A percentile compares a stretch with the other conserved stretches of the same genome.
Evolutionary conservation across 1,140 invertebrate species (phyloP).

Genomic region (Drosophila navojoa): DNA sequence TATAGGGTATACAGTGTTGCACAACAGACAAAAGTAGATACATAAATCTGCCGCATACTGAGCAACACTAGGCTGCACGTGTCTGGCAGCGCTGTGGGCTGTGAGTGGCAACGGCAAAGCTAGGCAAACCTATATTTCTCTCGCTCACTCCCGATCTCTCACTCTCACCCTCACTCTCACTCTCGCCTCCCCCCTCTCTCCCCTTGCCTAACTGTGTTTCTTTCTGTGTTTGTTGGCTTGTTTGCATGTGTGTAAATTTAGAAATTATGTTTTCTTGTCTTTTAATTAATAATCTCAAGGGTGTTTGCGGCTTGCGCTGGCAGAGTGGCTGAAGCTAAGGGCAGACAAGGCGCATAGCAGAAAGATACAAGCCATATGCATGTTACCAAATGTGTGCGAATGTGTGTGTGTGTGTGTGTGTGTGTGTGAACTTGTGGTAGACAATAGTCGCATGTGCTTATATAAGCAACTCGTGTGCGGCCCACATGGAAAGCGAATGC

Average conservation of each 20-base stretch:
- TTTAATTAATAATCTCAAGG: slow-evolving; percentile 80
- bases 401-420: slow-evolving; percentile 8
- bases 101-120: no score
- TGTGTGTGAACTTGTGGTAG: slow-evolving; percentile 58
- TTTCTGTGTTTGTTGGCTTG: slow-evolving; percentile 23
- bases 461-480: slow-evolving; percentile 44
- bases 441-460: slow-evolving; percentile 46
- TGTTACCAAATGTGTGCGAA: slow-evolving; percentile 8
- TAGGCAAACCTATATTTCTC: background rate
- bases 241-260: slow-evolving; percentile 63
- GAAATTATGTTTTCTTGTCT: slow-evolving; percentile 81
- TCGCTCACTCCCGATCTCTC: background rate
- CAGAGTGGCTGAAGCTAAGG: slow-evolving; percentile 10
- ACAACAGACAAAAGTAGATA: no score
- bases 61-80: slow-evolving; percentile 3
- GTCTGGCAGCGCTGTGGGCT: background rate
- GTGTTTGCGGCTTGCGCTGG: slow-evolving; percentile 42
- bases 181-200: no score
- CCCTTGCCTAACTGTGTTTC: background rate
- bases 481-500: slow-evolving; percentile 45
- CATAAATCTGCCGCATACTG: background rate
- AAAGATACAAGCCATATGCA: background rate
- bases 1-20: background rate
- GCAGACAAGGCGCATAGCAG: slow-evolving; percentile 29
- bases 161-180: no score